These are phyloP conservation scores for Pelodiscus sinensis DNA, from an alignment of 2,113 vertebrate species.

Conservation along the genomic window DNA sequence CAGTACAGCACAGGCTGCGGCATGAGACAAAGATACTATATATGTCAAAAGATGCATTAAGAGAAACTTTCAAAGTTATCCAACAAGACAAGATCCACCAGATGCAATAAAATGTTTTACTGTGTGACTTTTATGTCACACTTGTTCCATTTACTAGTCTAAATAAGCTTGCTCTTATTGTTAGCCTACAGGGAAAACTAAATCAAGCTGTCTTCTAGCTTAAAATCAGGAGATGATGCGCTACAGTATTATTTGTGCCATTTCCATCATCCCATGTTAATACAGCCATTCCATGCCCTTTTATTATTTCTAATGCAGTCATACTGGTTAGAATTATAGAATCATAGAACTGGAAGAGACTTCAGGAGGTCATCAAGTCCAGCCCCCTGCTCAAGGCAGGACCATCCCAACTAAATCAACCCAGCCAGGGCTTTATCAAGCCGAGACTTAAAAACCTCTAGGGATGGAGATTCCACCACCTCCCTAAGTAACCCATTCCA, in stretches of 20 bases:
- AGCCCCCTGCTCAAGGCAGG: too few species aligned
- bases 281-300: background rate
- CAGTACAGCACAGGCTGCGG: background rate
- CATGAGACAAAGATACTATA: background rate
- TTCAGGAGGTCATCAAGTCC: too few species aligned
- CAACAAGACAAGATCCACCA: constrained; percentile 42
- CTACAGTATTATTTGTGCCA: background rate
- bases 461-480: too few species aligned
- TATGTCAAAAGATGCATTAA: background rate
- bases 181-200: constrained; percentile 14
- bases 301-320: background rate
- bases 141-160: constrained; percentile 47
- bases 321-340: background rate
- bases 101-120: constrained; percentile 52
- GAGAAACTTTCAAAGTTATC: constrained; percentile 24
- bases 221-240: constrained; percentile 36
- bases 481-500: too few species aligned
- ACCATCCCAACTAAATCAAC: too few species aligned
- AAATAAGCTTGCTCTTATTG: constrained; percentile 49
- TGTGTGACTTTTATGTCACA: constrained; percentile 28
- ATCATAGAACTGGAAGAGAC: too few species aligned
- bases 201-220: constrained; percentile 50
- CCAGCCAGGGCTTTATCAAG: too few species aligned
- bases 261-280: constrained; percentile 3
- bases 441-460: too few species aligned